Percentiles rank a stretch among this genome's conserved stretches.
Evolutionary conservation across 2,113 vertebrate genomes (phyloP).

Genomic region (Prionailurus viverrinus): DNA sequence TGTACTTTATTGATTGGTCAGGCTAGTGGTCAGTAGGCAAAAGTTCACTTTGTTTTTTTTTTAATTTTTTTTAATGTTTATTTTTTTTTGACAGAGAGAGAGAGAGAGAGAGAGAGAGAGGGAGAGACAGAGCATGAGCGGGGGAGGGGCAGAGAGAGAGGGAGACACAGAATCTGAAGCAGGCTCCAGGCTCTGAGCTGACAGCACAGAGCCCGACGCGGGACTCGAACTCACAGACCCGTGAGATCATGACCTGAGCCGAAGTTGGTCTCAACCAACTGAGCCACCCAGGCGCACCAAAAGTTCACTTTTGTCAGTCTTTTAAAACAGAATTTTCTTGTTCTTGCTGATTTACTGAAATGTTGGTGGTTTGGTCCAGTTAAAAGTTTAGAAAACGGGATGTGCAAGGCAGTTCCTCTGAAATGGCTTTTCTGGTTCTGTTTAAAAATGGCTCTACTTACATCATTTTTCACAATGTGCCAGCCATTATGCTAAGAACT

Average conservation of each 20-base stretch:
- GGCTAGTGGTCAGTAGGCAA: not conserved
- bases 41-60: not conserved
- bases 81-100: too few relatives aligned
- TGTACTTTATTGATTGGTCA: not conserved
- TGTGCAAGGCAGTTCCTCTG: not conserved
- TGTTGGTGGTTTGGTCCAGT: not conserved
- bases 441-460: not conserved
- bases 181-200: too few relatives aligned
- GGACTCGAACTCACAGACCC: too few relatives aligned
- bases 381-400: not conserved
- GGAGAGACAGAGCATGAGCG: too few relatives aligned
- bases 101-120: too few relatives aligned
- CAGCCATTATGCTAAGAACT: not conserved
- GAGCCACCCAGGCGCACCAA: not conserved
- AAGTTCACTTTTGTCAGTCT: not conserved
- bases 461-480: not conserved
- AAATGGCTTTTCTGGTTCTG: not conserved
- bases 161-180: too few relatives aligned
- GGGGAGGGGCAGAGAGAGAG: too few relatives aligned
- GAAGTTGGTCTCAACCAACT: too few relatives aligned
- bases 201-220: too few relatives aligned
- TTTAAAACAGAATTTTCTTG: not conserved
- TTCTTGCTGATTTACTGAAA: not conserved
- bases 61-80: too few relatives aligned
- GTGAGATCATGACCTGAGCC: too few relatives aligned